A percentile compares a stretch with the other conserved stretches of the same genome.
Conservation (phyloP, 2,888 invertebrate genomes). For the Cephus pygmeus region DNA sequence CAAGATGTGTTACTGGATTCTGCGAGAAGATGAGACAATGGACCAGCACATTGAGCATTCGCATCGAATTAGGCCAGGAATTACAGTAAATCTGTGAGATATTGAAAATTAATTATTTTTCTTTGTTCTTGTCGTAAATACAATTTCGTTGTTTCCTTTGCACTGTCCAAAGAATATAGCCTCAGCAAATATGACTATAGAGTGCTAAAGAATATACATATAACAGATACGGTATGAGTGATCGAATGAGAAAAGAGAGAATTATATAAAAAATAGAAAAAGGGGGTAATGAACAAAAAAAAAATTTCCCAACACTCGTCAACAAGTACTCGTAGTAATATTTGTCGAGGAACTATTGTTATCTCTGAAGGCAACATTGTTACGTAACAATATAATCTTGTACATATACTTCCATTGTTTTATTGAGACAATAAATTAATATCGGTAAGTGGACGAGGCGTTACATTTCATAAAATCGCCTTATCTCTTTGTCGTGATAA, state of each 20-base stretch:
- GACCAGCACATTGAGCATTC: conserved; percentile 34
- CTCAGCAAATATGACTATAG: neutral
- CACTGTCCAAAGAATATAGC: neutral
- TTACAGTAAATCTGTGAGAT: neutral
- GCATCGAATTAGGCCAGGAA: conserved; percentile 23
- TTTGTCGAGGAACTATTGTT: neutral
- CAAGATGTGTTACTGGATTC: conserved; percentile 49
- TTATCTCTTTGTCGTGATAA: neutral
- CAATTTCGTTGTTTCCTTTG: neutral
- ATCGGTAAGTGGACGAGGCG: neutral
- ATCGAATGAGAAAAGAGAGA: neutral
- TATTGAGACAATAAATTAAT: neutral
- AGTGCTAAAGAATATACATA: neutral
- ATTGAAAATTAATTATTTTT: conserved; percentile 1
- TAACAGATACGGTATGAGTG: neutral
- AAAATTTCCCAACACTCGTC: neutral
- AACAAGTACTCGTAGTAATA: neutral
- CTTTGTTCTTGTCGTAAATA: neutral
- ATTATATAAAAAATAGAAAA: neutral
- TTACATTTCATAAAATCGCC: neutral
- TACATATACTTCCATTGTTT: neutral
- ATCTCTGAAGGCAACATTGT: neutral
- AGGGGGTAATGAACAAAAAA: too few relatives aligned
- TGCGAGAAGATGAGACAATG: conserved; percentile 44
- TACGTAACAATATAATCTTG: neutral